Evolutionary conservation across 2,888 invertebrate species (phyloP), one percentile per base, ranked within the genome.

Genomic region (Xestia rhomboidea): DNA sequence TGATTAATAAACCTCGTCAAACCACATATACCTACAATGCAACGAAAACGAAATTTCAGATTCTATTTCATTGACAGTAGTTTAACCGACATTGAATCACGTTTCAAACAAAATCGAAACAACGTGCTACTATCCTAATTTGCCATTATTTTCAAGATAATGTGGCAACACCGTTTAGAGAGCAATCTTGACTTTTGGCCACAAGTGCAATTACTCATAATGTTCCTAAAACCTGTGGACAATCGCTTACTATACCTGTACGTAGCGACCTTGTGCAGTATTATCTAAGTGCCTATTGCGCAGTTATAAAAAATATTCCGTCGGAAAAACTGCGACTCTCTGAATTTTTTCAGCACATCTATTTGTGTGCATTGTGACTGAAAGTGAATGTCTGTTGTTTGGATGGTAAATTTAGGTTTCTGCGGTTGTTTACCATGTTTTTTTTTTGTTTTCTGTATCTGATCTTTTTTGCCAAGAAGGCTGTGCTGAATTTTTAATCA

Each of bases 271-370:
- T 88, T 88, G 88, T 70, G 51, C 46, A 77, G 70, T 79, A 88
- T 88, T 88, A 88, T 88, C 88, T 87, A 83, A 85, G 83, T 87
- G 41, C 41, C 64, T 41, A 86, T 86, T 88, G 86, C 88, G 88
- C 86, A 88, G 84, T 88, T 82, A 86, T 82, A 76, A 82, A 85
- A 82, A 79, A 70, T 68, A 72, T 85, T 86, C 77, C 68, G 78
- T 73, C 75, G 79, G 82, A 86, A 83, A 77, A 83, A 80, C 80
- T 79, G 68, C 51, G 77, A n/a, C 76, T 73, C 77, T 79, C 51
- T 72, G 67, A 57, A 10, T 72, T 81, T 49, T 84, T 83, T 83
- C 75, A 83, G 76, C 67, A 68, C 68, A 63, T 81, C 69, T 83
- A 80, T 86, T 84, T 82, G 63, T 79, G 78, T 79, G 69, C 57